These are phyloP conservation scores for Epistrophe eligans DNA, from an alignment of 2,888 invertebrate species.

Conservation along the genomic window DNA sequence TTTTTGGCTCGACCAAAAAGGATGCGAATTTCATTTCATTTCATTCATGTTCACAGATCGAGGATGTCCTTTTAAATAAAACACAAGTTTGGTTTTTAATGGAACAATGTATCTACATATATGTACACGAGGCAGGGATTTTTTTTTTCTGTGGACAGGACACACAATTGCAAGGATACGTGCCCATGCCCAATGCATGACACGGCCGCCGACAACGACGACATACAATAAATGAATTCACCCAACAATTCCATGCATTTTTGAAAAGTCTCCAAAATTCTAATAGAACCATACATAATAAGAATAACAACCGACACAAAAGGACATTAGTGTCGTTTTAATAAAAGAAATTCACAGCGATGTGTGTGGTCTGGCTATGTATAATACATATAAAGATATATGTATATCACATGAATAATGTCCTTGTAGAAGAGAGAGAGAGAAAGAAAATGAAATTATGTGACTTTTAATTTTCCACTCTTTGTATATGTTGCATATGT, in stretches of 20 bases:
- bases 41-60: conserved; percentile 7
- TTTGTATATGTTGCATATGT: conserved; percentile 13
- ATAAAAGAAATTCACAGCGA: conserved; percentile 52
- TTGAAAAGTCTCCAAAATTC: conserved; percentile 28
- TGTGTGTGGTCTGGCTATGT: not conserved
- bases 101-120: not conserved
- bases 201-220: not conserved
- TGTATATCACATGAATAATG: conserved; percentile 54
- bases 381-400: not conserved
- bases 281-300: conserved; percentile 37
- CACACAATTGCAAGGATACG: conserved; percentile 45
- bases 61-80: conserved; percentile 47
- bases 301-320: conserved; percentile 14
- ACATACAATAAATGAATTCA: conserved; percentile 17
- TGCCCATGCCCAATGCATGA: not conserved
- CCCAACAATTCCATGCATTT: conserved; percentile 34
- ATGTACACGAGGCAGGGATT: not conserved
- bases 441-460: conserved; percentile 62
- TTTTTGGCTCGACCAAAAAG: conserved; percentile 12
- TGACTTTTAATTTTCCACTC: conserved; percentile 64
- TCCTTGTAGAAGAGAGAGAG: conserved; percentile 20
- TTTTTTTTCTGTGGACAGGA: conserved; percentile 20
- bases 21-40: conserved; percentile 11
- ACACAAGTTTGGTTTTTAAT: conserved; percentile 33
- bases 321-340: conserved; percentile 58